Percentiles rank a stretch among this genome's conserved stretches.
These are phyloP conservation scores for Emmelina monodactyla DNA, from an alignment of 2,888 invertebrate genomes.

Conservation along the genomic window DNA sequence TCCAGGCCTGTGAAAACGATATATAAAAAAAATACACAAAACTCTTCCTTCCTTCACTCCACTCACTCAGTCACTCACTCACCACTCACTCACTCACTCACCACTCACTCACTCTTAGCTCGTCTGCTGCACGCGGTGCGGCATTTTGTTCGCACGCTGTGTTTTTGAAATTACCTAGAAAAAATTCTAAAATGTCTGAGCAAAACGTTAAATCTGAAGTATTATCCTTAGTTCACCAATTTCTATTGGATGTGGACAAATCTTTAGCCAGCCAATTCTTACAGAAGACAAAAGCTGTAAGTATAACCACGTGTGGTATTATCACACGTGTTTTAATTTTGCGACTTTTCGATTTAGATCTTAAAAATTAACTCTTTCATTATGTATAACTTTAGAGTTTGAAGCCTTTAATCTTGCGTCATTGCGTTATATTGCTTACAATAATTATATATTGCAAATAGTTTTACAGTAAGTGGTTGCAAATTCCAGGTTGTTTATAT, in stretches of 20 bases:
- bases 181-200: slow-evolving; percentile 29
- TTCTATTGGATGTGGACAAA: slow-evolving; percentile 70
- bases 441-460: too few relatives aligned
- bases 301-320: slow-evolving; percentile 54
- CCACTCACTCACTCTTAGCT: background rate
- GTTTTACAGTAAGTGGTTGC: too few relatives aligned
- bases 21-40: too few relatives aligned
- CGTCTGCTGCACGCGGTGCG: background rate
- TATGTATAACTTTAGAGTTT: too few relatives aligned
- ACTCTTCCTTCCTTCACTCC: too few relatives aligned
- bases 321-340: slow-evolving; percentile 37
- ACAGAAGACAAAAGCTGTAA: slow-evolving; percentile 77
- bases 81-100: background rate
- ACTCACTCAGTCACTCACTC: background rate
- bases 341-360: background rate
- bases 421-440: too few relatives aligned
- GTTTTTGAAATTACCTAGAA: background rate
- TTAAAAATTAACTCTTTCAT: too few relatives aligned
- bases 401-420: too few relatives aligned
- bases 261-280: slow-evolving; percentile 70
- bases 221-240: slow-evolving; percentile 71
- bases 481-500: too few relatives aligned
- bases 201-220: slow-evolving; percentile 30
- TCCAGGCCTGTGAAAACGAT: too few relatives aligned
- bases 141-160: slow-evolving; percentile 9